Evolutionary conservation across 2,888 invertebrate genomes (phyloP), one percentile per base, ranked within the genome.

Genomic region (Melinaea menophilus): DNA sequence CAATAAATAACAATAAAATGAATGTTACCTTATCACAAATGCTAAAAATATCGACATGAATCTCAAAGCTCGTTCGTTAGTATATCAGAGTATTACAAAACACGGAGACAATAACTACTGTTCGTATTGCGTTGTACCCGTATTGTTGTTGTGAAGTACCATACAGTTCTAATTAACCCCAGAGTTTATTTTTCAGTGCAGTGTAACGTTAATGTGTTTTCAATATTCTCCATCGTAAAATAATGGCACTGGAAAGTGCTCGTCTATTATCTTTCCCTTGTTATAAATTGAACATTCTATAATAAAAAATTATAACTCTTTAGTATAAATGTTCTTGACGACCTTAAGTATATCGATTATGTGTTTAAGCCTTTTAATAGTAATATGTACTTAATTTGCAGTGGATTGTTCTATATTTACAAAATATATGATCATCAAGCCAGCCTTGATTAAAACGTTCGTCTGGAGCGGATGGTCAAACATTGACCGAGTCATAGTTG

Each of bases 201-300:
- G n/a, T 66, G n/a, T n/a, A 57, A 55, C 59, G 45, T 37, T 62
- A 64, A 64, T 67, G 62, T 64, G 41, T 60, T 64, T 64, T 67
- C 61, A 62, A 67, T 65, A 65, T 63, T 63, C n/a, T 35, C 22
- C 54, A 61, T 59, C 56, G 58, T 47, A 48, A 63, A 63, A 63
- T 63, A 63, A 63, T 63, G 37, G 63, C 12, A 37, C 35, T 45
- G 34, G 56, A 55, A 63, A 51, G n/a, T 55, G 55, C 47, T 58
- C 55, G 33, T 37, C n/a, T 55, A 63, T 63, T 59, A 59, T 56
- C 56, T 56, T 34, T n/a, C 45, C 48, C 55, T 51, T 13, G 22
- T 59, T 59, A 41, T 22, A 22, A 22, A 22, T 22, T 22, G 22
- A 22, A 22, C 22, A 22, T 22, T 22, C 1, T 22, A 22, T 45